A percentile compares a stretch with the other conserved stretches of the same genome.
Conservation (phyloP, 1,140 invertebrate genomes). For the Latrodectus geometricus region DNA sequence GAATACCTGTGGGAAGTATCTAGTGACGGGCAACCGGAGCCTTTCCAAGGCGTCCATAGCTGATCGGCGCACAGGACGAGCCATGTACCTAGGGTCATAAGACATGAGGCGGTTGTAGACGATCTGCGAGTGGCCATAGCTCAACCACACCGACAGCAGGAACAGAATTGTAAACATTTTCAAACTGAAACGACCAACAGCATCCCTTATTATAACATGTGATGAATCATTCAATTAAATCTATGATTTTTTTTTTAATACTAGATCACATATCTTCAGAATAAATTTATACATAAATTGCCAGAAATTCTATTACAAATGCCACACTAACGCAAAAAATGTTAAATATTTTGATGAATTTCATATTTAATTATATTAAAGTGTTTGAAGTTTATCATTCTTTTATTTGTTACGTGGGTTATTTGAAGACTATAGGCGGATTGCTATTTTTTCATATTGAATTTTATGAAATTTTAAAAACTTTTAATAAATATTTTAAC, state of each 20-base stretch:
- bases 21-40: constrained; percentile 9
- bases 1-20: constrained; percentile 40
- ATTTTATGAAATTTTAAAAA: no score
- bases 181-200: no score
- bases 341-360: no score
- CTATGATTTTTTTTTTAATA: neutral
- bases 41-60: constrained; percentile 44
- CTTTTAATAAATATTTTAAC: no score
- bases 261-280: neutral
- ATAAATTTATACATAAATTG: neutral
- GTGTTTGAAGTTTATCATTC: no score
- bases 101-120: constrained; percentile 12
- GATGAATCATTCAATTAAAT: neutral
- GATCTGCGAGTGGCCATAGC: neutral
- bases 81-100: constrained; percentile 4
- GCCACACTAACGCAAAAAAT: neutral
- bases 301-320: neutral
- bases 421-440: no score
- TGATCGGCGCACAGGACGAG: constrained; percentile 2
- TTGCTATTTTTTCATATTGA: neutral
- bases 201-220: neutral
- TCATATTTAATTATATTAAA: no score
- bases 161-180: constrained; percentile 22
- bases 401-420: no score
- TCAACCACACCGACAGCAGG: constrained; percentile 10